Base-by-base conservation (phyloP, 2,797 vertebrate species). In the Sebastes itinus region DNA sequence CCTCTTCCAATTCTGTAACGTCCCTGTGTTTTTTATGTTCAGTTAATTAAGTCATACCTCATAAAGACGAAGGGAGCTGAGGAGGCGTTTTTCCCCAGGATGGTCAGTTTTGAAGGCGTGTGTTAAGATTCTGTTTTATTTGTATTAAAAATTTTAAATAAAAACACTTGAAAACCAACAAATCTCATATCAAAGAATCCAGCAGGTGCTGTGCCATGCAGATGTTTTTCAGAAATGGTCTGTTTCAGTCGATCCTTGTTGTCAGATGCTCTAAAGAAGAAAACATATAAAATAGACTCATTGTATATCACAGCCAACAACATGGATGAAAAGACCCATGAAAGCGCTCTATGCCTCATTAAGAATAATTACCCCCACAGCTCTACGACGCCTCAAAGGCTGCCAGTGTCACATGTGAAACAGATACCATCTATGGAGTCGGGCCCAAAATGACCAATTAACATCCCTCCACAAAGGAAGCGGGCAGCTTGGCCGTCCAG, bases 321-420 rank as follows among this genome's bases (percentile, higher is more conserved):
- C 7, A 22, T 62, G 64, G 87, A 72, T 61, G 46, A 72, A 80
- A 55, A 66, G 56, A 76, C 7, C 52, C 64, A 70, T 78, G 73
- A 76, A 73, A 71, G 73, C 6, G 6, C 30, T 30, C 49, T 70
- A 65, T 42, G 83, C 27, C 78, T 93, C 87, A 91, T 92, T 90
- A 90, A 89, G 77, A 88, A 77, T 89, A 92, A 92, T 92, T 81
- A 72, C 66, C 35, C 75, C 60, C 81, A 80, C 35, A 66, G 83
- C 77, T 76, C 77, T 49, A n/a, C 18, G 30, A 75, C 38, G 66
- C 75, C 75, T 82, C 78, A 90, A 88, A 89, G 83, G 66, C 74
- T 80, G 78, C 77, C 88, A 88, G 79, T 89, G 73, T 86, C 83
- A 79, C 74, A 87, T 72, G 72, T 89, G 89, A 90, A 94, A 92